Evolutionary conservation across 2,113 vertebrate genomes (phyloP), one percentile per base, ranked within the genome.

Genomic region (Panthera uncia): DNA sequence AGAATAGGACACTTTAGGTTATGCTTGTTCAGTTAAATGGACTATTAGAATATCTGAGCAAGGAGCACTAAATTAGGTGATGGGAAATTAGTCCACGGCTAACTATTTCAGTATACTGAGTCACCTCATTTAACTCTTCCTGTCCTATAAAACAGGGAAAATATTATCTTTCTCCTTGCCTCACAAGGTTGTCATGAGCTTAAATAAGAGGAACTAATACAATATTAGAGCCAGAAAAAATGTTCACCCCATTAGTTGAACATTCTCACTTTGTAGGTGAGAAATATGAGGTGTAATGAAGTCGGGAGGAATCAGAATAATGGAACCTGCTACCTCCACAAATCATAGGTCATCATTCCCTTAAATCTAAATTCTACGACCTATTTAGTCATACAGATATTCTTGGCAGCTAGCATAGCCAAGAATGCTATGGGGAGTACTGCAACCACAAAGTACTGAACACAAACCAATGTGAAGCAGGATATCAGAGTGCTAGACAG

Each of bases 161-260:
- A 82, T 66, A 69, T 16, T 95, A 84, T 85, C 9, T 66, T 92
- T 86, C 11, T 12, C 88, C 33, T 93, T 82, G 74, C 29, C 79
- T 94, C 63, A 85, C 41, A 48, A 57, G 57, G 68, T 73, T 81
- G 55, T 82, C 79, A 73, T 4, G 27, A 74, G 55, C 33, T 76
- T 50, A 92, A 92, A 66, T 21, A 97, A 68, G 57, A 95, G 52
- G 21, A 83, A 61, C 21, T 82, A 73, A 94, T 41, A n/a, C 1
- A 96, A 45, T 78, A 57, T 50, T 73, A 96, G 73, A 76, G 48
- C 80, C 74, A 94, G 41, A 91, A 91, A 13, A 97, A 93, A 87
- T 14, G 2, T 69, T 89, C 33, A 41, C 45, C 82, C 90, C 16
- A 80, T 61, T 50, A 88, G 48, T 18, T 88, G 68, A 94, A 66